These are phyloP conservation scores for Drosophila neotestacea DNA, from an alignment of 2,888 invertebrate species.

Conservation along the genomic window DNA sequence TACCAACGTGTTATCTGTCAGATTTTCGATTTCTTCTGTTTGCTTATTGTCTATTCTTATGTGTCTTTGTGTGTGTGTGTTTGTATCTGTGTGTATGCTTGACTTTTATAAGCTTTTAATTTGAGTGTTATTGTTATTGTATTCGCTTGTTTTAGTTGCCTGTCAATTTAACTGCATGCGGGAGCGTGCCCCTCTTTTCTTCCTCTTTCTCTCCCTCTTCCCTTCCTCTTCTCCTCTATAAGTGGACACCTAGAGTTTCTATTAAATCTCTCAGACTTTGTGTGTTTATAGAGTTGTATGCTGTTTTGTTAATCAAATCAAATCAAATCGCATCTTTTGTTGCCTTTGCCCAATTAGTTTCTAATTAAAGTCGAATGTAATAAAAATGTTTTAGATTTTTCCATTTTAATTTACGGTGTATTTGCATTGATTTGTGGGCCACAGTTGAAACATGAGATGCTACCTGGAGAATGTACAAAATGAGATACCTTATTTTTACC, in stretches of 20 bases:
- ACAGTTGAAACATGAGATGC: constrained; percentile 23
- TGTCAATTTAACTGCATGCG: constrained; percentile 60
- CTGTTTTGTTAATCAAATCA: constrained; percentile 70
- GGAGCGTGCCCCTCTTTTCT: constrained; percentile 30
- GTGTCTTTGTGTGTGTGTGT: constrained; percentile 12
- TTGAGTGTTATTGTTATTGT: constrained; percentile 77
- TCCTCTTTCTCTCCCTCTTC: background rate
- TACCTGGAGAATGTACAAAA: background rate
- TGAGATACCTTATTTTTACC: background rate
- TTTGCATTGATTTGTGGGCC: constrained; percentile 18
- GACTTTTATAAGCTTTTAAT: constrained; percentile 81
- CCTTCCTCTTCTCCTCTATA: constrained; percentile 8
- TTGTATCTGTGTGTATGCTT: constrained; percentile 34
- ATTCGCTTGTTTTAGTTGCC: constrained; percentile 53
- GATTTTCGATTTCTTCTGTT: constrained; percentile 61
- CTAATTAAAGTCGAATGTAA: constrained; percentile 64
- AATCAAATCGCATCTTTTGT: constrained; percentile 57
- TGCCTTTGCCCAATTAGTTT: constrained; percentile 68
- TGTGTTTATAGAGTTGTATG: constrained; percentile 53
- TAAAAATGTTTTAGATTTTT: constrained; percentile 43
- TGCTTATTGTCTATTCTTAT: constrained; percentile 19
- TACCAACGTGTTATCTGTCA: constrained; percentile 62
- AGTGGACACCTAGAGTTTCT: constrained; percentile 62
- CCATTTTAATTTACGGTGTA: constrained; percentile 8
- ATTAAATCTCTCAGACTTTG: constrained; percentile 6